A percentile compares a stretch with the other conserved stretches of the same genome.
phyloP scores from a whole-genome alignment of 2,888 invertebrate species.

The Parnassius orleans region DNA sequence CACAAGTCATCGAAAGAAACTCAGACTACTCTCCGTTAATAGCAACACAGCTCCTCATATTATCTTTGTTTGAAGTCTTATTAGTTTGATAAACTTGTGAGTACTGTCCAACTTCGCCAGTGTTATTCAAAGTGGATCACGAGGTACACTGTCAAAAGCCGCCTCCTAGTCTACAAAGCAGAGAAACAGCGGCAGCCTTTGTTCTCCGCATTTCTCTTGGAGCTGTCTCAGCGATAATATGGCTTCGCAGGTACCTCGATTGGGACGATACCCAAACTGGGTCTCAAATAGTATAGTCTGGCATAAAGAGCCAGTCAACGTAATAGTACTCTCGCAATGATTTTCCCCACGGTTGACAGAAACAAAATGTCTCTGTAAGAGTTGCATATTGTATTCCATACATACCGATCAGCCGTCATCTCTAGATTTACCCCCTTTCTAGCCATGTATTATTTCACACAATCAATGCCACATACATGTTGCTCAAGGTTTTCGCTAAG shows the following conservation, averaged over 20 bases:
- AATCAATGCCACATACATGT: too few species aligned
- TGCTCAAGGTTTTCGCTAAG: too few species aligned
- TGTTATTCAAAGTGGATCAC: neutral
- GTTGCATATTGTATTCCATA: too few species aligned
- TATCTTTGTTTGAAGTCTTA: neutral
- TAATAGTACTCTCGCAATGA: too few species aligned
- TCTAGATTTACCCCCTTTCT: too few species aligned
- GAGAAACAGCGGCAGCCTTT: neutral
- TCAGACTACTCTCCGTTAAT: neutral
- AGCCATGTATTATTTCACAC: too few species aligned
- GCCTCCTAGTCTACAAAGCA: neutral
- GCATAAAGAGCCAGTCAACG: neutral
- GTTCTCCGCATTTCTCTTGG: neutral
- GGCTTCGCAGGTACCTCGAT: neutral
- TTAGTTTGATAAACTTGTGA: neutral
- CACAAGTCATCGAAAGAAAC: too few species aligned
- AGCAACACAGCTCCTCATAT: neutral
- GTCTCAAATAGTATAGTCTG: neutral
- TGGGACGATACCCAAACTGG: neutral
- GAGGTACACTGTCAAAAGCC: neutral
- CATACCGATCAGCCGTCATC: too few species aligned
- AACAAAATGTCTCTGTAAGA: too few species aligned
- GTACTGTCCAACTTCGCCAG: neutral
- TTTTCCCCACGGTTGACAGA: too few species aligned
- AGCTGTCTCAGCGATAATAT: neutral